These are phyloP conservation scores for Musca domestica DNA, from an alignment of 1,140 invertebrate species.

Conservation along the genomic window DNA sequence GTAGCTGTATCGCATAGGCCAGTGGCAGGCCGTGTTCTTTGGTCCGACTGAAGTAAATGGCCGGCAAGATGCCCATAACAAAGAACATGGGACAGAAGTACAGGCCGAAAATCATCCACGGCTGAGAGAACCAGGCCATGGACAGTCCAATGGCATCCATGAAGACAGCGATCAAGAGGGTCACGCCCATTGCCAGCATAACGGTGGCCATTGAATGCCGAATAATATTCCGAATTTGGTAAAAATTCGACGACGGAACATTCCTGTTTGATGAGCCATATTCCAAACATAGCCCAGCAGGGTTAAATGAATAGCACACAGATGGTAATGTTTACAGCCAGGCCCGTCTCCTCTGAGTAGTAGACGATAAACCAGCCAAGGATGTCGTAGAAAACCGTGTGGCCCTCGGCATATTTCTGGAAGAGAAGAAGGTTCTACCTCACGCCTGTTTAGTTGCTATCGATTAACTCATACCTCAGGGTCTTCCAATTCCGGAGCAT, in stretches of 20 bases:
- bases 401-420: constrained; percentile 53
- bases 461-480: constrained; percentile 35
- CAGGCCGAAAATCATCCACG: constrained; percentile 65
- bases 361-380: constrained; percentile 69
- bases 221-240: constrained; percentile 45
- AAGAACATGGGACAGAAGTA: constrained; percentile 62
- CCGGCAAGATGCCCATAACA: constrained; percentile 44
- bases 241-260: constrained; percentile 51
- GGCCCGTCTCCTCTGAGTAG: constrained; percentile 60
- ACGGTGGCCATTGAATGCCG: constrained; percentile 32
- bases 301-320: constrained; percentile 60
- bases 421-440: neutral
- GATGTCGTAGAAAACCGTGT: constrained; percentile 78
- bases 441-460: neutral
- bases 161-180: constrained; percentile 57
- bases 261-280: constrained; percentile 49
- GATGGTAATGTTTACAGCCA: constrained; percentile 60
- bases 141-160: constrained; percentile 61
- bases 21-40: constrained; percentile 55
- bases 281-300: constrained; percentile 54
- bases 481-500: constrained; percentile 62
- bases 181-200: constrained; percentile 36
- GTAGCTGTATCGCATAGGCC: constrained; percentile 45
- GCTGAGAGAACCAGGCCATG: constrained; percentile 70
- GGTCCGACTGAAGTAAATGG: constrained; percentile 55